Evolutionary conservation across 2,797 vertebrate genomes (phyloP).

Genomic region (Danionella dracula): DNA sequence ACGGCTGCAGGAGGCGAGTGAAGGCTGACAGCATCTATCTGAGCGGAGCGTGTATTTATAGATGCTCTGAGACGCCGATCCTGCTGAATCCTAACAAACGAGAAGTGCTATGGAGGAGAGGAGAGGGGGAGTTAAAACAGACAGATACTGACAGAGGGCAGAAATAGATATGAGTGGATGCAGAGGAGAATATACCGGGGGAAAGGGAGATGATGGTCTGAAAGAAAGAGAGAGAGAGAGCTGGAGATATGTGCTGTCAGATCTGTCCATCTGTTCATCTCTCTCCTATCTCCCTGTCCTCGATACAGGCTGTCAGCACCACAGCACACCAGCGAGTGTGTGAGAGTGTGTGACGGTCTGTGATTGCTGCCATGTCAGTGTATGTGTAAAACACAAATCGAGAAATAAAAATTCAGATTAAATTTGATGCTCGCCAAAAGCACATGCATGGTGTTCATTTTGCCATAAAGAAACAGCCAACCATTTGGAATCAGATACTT

Average conservation of each 20-base stretch:
- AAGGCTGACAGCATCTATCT: constrained; percentile 13
- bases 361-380: background rate
- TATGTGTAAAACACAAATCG: constrained; percentile 1
- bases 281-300: constrained; percentile 44
- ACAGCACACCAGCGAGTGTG: constrained; percentile 19
- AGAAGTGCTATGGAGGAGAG: background rate
- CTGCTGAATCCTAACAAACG: constrained; percentile 8
- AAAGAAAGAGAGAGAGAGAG: constrained; percentile 48
- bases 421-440: too few relatives aligned
- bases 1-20: background rate
- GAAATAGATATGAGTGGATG: constrained; percentile 30
- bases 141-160: constrained; percentile 21
- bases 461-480: too few relatives aligned
- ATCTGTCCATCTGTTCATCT: constrained; percentile 60
- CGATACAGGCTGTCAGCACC: constrained; percentile 35
- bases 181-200: constrained; percentile 10
- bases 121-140: constrained; percentile 15
- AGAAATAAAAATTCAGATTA: constrained; percentile 33
- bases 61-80: background rate
- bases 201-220: constrained; percentile 1
- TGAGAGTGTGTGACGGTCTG: constrained; percentile 18
- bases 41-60: constrained; percentile 9
- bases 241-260: constrained; percentile 64
- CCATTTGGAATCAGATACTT: too few relatives aligned
- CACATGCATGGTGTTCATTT: too few relatives aligned